Base-by-base conservation (phyloP, 30 jellyfish, hydroid and myxozoan species). In the Pelagia noctiluca region DNA sequence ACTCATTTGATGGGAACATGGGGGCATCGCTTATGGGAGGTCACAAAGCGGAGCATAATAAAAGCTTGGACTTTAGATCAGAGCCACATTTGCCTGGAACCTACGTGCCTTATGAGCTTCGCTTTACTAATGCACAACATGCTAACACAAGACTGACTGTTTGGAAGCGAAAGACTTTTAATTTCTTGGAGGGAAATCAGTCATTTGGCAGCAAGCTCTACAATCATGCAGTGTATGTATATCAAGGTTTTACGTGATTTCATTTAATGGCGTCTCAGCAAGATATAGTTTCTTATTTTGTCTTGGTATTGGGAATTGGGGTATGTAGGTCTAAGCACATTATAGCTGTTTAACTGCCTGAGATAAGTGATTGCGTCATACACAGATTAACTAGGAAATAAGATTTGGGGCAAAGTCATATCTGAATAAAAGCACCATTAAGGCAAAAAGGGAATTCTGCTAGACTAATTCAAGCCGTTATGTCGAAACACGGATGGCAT, bases 211-310 rank as follows among this genome's bases (percentile, higher is more conserved):
- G 94, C 78, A 36, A 63, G 30, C 65, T 83, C 12, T 83, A 83
- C 30, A 84, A 83, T 36, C 94, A 83, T 54, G 75, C 75, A 23
- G 85, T 83, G 94, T 83, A 36, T 70, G 94, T 71, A 21, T 42
- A 32, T 25, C 5, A 2, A 24, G 50, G 0, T 47, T 35, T 67
- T 67, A 3, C 18, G 33, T 19, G 4, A 67, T 23, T 10, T 47
- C 12, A 47, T 10, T 10, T 47, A 47, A 10, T 10, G 12, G n/a
- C n/a, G n/a, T n/a, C n/a, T n/a, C n/a, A n/a, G n/a, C n/a, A n/a
- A n/a, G n/a, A n/a, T n/a, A n/a, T n/a, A n/a, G n/a, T n/a, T n/a
- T n/a, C n/a, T n/a, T n/a, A n/a, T n/a, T n/a, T n/a, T n/a, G n/a
- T n/a, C n/a, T n/a, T n/a, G n/a, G n/a, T n/a, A n/a, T n/a, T n/a